Conservation (phyloP, 1,140 invertebrate species). For the Lepidurus arcticus region DNA sequence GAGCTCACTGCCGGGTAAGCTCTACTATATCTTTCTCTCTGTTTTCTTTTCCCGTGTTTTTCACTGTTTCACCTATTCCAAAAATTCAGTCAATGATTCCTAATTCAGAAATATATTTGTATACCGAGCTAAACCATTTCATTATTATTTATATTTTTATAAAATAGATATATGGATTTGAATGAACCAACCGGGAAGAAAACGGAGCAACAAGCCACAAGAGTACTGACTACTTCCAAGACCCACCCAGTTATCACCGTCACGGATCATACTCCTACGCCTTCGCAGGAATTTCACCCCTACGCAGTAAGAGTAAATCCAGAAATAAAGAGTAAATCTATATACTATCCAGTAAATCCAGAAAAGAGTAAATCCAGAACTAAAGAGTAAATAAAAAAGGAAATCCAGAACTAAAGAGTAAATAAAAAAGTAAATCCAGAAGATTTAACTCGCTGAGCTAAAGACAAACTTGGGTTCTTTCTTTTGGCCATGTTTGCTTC, state of each 20-base stretch:
- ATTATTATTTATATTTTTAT: not conserved
- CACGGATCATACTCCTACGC: slow-evolving; percentile 85
- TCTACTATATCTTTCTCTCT: slow-evolving; percentile 19
- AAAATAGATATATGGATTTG: slow-evolving; percentile 31
- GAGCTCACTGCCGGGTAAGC: slow-evolving; percentile 75
- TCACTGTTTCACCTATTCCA: not conserved
- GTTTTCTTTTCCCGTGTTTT: slow-evolving; percentile 11
- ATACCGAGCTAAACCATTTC: not conserved
- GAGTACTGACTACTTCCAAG: slow-evolving; percentile 45
- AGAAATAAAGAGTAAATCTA: not conserved
- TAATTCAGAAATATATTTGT: too few species aligned
- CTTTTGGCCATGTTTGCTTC: too few species aligned
- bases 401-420: not conserved
- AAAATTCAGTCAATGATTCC: too few species aligned
- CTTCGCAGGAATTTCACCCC: slow-evolving; percentile 65
- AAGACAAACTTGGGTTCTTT: not conserved
- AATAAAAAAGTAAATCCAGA: slow-evolving; percentile 9
- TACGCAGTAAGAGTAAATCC: not conserved
- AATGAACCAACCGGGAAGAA: slow-evolving; percentile 27
- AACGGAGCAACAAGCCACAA: slow-evolving; percentile 39
- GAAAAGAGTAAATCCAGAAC: slow-evolving; percentile 6
- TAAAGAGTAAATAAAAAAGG: not conserved
- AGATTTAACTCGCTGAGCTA: not conserved
- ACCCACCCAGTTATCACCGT: slow-evolving; percentile 92
- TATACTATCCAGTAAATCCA: not conserved